Base-by-base conservation (phyloP, 2,888 invertebrate genomes). In the Steromphala cineraria region DNA sequence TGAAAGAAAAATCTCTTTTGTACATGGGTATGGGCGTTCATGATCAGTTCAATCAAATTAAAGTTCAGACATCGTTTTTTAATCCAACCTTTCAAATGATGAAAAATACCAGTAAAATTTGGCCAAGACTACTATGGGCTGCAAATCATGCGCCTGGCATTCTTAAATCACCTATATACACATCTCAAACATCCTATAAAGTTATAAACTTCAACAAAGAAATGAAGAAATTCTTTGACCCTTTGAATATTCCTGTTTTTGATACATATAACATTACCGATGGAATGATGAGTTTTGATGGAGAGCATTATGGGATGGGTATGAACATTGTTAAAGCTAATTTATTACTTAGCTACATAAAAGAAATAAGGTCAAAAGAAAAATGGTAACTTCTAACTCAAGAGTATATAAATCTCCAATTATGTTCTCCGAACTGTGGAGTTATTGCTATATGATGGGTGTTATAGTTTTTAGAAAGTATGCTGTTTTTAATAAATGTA, bases 211-310 rank as follows among this genome's bases (percentile, higher is more conserved):
- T 78, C 31, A 85, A 83, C 67, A 55, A 17, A 0, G 24, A 79
- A 21, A 79, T 83, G 2, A 21, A 46, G 8, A 15, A n/a, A 2
- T 78, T 78, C 52, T 28, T 85, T n/a, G 55, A 24, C 0, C n/a
- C 0, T 1, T 67, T 67, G 19, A 53, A 79, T 15, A 71, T 85
- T n/a, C 82, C 85, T 4, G 52, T 83, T 13, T 82, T 82, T 28
- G 80, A 85, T 56, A 78, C 80, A 8, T 83, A 78, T 40, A 78
- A 80, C 21, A 71, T 84, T 62, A 84, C 84, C 0, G 79, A 83
- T 4, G 82, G 82, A 15, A 74, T 81, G 24, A 83, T 75, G 67
- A 84, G 84, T 53, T 83, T 82, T 52, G 84, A 80, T 74, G 84
- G 84, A 8, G 67, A 78, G n/a, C 84, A 84, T 71, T 84, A 81